Evolutionary conservation across 2,797 vertebrate genomes (phyloP), one percentile per base, ranked within the genome.

Genomic region (Poecile montanus): DNA sequence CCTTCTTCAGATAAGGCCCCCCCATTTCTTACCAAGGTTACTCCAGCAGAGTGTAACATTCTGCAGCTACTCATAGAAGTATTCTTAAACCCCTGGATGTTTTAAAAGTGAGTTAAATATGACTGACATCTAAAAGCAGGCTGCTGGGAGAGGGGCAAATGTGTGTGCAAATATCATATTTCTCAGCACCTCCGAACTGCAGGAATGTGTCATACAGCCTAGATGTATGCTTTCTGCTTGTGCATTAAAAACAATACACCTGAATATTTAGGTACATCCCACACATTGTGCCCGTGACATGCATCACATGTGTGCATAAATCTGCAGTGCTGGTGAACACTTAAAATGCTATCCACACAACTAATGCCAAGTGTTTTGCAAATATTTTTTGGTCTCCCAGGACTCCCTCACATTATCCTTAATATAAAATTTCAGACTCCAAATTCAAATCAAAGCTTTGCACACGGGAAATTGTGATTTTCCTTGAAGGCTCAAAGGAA

Each of bases 351-450:
- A 67, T 88, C 84, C 85, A 78, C 89, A 95, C 66, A 94, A 96
- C 93, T 94, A 96, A 95, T 83, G 84, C 76, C 89, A 89, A 95
- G 82, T 58, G 74, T 66, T 89, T 88, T 96, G 79, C 78, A 96
- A 96, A 96, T 94, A 96, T 48, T 88, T 95, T 94, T 95, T 94
- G 53, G 76, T 97, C 94, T 97, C 82, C n/a, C 45, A 76, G 85
- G 96, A 90, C 82, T 94, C 62, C 48, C 91, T 96, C 73, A 60
- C 88, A 66, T 70, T 25, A 30, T 75, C 78, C 76, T 85, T 95
- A 40, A 65, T 72, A 91, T 30, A 91, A 95, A 68, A 90, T 81
- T 93, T 92, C 89, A 91, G 89, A 34, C 56, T 87, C 71, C 67
- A 89, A 84, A 88, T 92, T 93, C 72, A 92, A 91, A 54, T 68